Base-by-base conservation (phyloP, 2,888 invertebrate species). In the Dynastes hyllus region DNA sequence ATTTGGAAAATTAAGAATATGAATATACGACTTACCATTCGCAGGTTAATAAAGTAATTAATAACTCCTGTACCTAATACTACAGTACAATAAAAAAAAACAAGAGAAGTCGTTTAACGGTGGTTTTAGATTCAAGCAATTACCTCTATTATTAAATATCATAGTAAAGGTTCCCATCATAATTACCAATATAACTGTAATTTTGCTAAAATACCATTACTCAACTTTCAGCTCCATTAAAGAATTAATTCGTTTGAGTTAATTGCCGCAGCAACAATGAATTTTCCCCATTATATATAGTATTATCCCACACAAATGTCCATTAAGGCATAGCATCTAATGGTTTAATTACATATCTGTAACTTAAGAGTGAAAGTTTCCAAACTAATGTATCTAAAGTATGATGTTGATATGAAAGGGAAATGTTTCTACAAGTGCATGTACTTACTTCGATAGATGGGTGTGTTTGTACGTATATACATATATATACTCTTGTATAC, bases 321-420 rank as follows among this genome's bases (percentile, higher is more conserved):
- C 45, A 67, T 67, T 67, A 67, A 45, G 45, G 16, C 11, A 32
- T 3, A 58, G 55, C 45, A 67, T 45, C 40, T 67, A 67, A 67
- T 67, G 40, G 66, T 67, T 67, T 67, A 67, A 67, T 67, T 67
- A 67, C 40, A 67, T 67, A 67, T n/a, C 13, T 37, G 32, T 37
- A 37, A 13, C 63, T 67, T 45, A n/a, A 67, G 66, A 67, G 66
- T 67, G 45, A 67, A 67, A 67, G 66, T 45, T 67, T 67, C 22
- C 66, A 11, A 67, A 40, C 6, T 11, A 37, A 16, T 67, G 22
- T 8, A 45, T 45, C 40, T 37, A 45, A 45, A 11, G 1, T 16
- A 22, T 67, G 16, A 58, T 58, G 4, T 58, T 67, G 9, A 58
- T 58, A 22, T 58, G 55, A 16, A 22, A 58, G 55, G 5, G 16